A percentile compares a stretch with the other conserved stretches of the same genome.
phyloP scores from a whole-genome alignment of 2,888 invertebrate genomes.

The Notodonta ziczac region DNA sequence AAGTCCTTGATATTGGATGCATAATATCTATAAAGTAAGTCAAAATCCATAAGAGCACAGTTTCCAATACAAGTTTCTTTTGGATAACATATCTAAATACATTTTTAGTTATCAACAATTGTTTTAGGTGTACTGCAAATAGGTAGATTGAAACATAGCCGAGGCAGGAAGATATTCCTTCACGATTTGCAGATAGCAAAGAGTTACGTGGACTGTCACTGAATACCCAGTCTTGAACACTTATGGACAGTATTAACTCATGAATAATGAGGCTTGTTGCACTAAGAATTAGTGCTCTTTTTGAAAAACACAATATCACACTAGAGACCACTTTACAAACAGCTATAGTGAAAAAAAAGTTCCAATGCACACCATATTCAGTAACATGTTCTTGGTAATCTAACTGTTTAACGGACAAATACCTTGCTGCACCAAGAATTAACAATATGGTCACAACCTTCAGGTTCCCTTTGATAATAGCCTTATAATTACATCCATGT shows the following conservation, averaged over 20 bases:
- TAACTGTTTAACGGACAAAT: slow-evolving; percentile 84
- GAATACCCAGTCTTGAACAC: slow-evolving; percentile 90
- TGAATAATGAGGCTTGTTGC: slow-evolving; percentile 85
- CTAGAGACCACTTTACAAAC: slow-evolving; percentile 90
- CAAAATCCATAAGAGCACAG: slow-evolving; percentile 66
- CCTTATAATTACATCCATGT: slow-evolving; percentile 47
- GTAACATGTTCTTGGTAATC: slow-evolving; percentile 94
- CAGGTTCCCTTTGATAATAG: slow-evolving; percentile 63
- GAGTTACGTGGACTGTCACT: slow-evolving; percentile 81
- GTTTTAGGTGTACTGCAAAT: slow-evolving; percentile 87
- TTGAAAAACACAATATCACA: slow-evolving; percentile 82
- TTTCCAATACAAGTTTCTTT: slow-evolving; percentile 39
- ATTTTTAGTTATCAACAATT: slow-evolving; percentile 71
- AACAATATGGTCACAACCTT: slow-evolving; percentile 69
- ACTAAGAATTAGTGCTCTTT: slow-evolving; percentile 82
- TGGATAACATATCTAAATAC: slow-evolving; percentile 43
- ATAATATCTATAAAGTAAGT: slow-evolving; percentile 75
- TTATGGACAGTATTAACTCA: slow-evolving; percentile 86
- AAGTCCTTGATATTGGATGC: slow-evolving; percentile 89
- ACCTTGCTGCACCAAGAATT: slow-evolving; percentile 86
- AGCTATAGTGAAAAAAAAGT: slow-evolving; percentile 98
- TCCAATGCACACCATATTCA: slow-evolving; percentile 99
- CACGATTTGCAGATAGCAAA: slow-evolving; percentile 93
- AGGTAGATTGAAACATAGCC: slow-evolving; percentile 95
- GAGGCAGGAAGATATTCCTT: slow-evolving; percentile 93